Percentiles rank a stretch among this genome's conserved stretches.
phyloP scores from a whole-genome alignment of 1,140 invertebrate genomes.

The Ridgeia piscesae region DNA sequence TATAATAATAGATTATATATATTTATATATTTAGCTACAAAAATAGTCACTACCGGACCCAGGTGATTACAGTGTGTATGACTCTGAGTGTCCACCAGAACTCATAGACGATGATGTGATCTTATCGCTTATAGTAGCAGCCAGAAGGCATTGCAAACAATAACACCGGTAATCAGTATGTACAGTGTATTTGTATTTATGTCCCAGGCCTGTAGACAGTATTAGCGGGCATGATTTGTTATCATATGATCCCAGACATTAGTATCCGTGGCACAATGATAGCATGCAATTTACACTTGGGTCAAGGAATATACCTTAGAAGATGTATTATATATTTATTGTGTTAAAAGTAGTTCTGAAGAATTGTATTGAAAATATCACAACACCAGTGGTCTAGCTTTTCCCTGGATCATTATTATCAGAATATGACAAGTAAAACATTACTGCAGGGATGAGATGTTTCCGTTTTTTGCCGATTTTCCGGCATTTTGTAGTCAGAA shows the following conservation, averaged over 20 bases:
- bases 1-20: neutral
- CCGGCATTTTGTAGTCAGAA: too few species aligned
- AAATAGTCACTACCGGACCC: neutral
- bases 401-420: too few species aligned
- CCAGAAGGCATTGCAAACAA: neutral
- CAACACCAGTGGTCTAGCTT: too few species aligned
- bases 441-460: too few species aligned
- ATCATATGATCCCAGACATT: neutral
- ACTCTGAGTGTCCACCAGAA: neutral
- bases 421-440: too few species aligned
- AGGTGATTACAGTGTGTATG: neutral
- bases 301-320: too few species aligned
- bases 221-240: neutral
- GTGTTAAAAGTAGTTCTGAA: neutral
- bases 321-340: neutral
- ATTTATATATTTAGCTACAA: too few species aligned
- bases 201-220: neutral
- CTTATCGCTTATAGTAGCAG: neutral
- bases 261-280: too few species aligned
- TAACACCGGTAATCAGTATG: neutral
- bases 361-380: neutral
- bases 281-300: too few species aligned
- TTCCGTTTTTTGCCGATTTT: too few species aligned
- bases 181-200: neutral
- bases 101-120: neutral